phyloP scores from a whole-genome alignment of 2,113 vertebrate genomes.

The Petrocephalus zakoni region DNA sequence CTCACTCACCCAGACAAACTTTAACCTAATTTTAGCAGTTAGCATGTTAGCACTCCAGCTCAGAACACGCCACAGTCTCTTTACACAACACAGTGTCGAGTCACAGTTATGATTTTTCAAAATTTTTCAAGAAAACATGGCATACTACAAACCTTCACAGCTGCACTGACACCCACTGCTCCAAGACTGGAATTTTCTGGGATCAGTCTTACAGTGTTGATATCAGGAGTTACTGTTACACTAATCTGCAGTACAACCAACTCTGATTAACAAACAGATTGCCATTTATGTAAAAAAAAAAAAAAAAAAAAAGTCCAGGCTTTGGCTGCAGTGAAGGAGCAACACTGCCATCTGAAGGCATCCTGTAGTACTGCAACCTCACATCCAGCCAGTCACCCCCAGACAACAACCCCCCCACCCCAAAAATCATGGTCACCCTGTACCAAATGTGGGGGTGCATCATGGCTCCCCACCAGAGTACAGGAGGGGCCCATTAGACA shows the following conservation, averaged over 20 bases:
- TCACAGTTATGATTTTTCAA: neutral
- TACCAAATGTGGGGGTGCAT: neutral
- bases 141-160: neutral
- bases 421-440: neutral
- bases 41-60: neutral
- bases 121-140: neutral
- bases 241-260: neutral
- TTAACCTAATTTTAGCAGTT: neutral
- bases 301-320: neutral
- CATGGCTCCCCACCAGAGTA: neutral
- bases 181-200: neutral
- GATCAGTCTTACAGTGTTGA: neutral
- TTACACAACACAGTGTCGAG: neutral
- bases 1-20: neutral
- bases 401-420: neutral
- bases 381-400: neutral
- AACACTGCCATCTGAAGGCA: conserved; percentile 54
- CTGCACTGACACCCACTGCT: neutral
- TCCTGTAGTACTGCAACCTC: neutral
- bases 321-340: conserved; percentile 22
- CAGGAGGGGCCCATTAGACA: neutral
- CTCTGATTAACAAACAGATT: neutral
- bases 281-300: neutral
- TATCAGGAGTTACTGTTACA: neutral
- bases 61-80: neutral